Evolutionary conservation across 2,888 invertebrate genomes (phyloP), one percentile per base, ranked within the genome.

Genomic region (Pristionchus fissidentatus): DNA sequence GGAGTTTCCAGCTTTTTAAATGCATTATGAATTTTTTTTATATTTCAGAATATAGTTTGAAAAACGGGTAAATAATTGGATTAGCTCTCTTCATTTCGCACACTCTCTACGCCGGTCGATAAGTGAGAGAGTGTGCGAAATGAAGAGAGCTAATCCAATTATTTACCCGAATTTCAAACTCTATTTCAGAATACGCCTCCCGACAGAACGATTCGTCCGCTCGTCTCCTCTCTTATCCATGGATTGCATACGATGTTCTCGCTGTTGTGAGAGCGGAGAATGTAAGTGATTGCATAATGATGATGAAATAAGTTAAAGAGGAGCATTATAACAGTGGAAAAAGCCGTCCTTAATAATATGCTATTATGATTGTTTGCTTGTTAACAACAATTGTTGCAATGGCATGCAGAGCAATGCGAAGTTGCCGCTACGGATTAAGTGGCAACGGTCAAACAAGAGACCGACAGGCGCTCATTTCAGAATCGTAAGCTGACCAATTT

Each of bases 241-340:
- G 91, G 91, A 83, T 91, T 10, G 89, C 86, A 2, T 89, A 85
- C 75, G 91, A 91, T 49, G 86, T 91, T 13, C 77, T 91, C 3
- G 86, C 85, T 38, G 79, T 85, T 3, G 85, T 90, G 3, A 83
- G 83, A 38, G 66, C 83, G 83, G 46, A 75, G 8, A 62, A 81
- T 26, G 80, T 81, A 8, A 79, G 55, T 38, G 79, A 55, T 46
- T 15, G 60, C 22, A 29, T 13, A 49, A 32, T 10, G 32, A 29
- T 32, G 49, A 49, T n/a, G 29, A 19, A 22, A n/a, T n/a, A 32
- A 49, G 5, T 26, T 1, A 32, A 22, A 7, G 29, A 32, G n/a
- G 32, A 13, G 4, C 13, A 62, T 62, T 15, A 46, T 73, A 1
- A n/a, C n/a, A n/a, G n/a, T n/a, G n/a, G n/a, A n/a, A n/a, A n/a